Percentiles rank a stretch among this genome's conserved stretches.
These are phyloP conservation scores for Hylomyscus alleni DNA, from an alignment of 2,797 vertebrate genomes.

Conservation along the genomic window DNA sequence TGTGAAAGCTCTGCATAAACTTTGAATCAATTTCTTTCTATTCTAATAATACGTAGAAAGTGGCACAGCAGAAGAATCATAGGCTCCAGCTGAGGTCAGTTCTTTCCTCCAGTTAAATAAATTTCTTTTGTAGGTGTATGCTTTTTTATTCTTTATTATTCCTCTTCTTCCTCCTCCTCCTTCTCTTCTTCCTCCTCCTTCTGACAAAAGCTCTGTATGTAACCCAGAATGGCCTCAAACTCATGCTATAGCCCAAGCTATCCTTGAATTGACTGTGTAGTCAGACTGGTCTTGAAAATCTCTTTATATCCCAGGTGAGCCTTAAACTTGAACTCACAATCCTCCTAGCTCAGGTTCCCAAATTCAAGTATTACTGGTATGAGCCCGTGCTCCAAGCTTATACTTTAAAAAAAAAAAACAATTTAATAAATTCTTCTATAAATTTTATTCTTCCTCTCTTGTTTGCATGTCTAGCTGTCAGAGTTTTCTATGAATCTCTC, in stretches of 20 bases:
- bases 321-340: background rate
- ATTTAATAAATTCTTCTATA: background rate
- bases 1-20: slow-evolving; percentile 54
- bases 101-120: slow-evolving; percentile 60
- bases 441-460: slow-evolving; percentile 34
- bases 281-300: background rate
- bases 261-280: background rate
- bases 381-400: background rate
- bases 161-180: background rate
- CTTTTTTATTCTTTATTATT: background rate
- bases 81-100: background rate
- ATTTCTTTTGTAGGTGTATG: slow-evolving; percentile 2
- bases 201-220: background rate
- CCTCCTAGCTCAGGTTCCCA: background rate
- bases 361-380: background rate
- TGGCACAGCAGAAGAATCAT: slow-evolving; percentile 26
- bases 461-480: background rate
- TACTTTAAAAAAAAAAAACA: background rate
- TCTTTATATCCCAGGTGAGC: background rate
- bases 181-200: background rate
- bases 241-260: background rate
- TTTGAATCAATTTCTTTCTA: slow-evolving; percentile 28
- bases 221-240: background rate
- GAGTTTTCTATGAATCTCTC: background rate
- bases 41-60: slow-evolving; percentile 53